Evolutionary conservation across 2,888 invertebrate species (phyloP).

Genomic region (Cryptus viduatorius): DNA sequence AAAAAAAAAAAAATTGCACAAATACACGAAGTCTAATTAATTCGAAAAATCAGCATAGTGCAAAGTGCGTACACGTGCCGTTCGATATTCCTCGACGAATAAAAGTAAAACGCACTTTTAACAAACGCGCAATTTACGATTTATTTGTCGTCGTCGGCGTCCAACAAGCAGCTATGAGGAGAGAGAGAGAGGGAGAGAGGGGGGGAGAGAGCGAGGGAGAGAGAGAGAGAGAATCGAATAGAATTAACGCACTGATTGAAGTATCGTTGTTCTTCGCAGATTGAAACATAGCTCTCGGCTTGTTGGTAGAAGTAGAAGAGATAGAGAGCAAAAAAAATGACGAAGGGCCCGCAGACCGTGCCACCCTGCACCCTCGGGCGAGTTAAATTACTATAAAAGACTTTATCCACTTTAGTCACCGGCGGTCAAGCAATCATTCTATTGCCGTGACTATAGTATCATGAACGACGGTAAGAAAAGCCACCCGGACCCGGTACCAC

Average conservation of each 20-base stretch:
- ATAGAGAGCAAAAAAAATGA: constrained; percentile 30
- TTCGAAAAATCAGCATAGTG: constrained; percentile 33
- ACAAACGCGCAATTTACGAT: constrained; percentile 10
- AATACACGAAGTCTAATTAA: background rate
- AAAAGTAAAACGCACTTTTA: background rate
- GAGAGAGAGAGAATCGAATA: background rate
- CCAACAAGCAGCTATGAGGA: background rate
- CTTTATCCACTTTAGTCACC: constrained; percentile 83
- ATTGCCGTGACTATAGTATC: constrained; percentile 80
- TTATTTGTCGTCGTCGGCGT: constrained; percentile 4
- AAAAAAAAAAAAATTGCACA: background rate
- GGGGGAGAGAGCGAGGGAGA: background rate
- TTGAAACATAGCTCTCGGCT: constrained; percentile 1
- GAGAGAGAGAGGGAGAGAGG: background rate
- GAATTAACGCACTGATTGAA: constrained; percentile 6
- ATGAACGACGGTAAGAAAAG: constrained; percentile 82
- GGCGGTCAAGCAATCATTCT: constrained; percentile 82
- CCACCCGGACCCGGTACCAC: constrained; percentile 74
- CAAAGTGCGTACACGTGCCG: constrained; percentile 1
- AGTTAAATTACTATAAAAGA: constrained; percentile 82
- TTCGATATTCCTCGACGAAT: constrained; percentile 18
- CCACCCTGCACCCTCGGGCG: constrained; percentile 74
- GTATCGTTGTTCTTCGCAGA: constrained; percentile 6
- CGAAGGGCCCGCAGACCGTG: constrained; percentile 68
- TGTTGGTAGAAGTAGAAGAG: constrained; percentile 22